phyloP scores from a whole-genome alignment of 2,888 invertebrate genomes.

The Melipona beecheii region DNA sequence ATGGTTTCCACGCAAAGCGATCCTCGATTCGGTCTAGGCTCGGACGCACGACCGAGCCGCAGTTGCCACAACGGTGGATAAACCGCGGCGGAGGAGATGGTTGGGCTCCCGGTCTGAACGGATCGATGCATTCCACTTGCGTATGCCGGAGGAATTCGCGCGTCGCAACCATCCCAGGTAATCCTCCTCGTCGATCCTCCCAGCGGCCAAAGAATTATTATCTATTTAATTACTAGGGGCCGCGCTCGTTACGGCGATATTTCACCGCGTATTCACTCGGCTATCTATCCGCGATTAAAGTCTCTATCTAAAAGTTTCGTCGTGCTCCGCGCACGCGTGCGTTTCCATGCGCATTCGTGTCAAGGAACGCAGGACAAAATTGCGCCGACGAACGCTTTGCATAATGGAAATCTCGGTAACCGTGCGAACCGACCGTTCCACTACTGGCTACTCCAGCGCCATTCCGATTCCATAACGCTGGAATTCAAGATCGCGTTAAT shows the following conservation, averaged over 20 bases:
- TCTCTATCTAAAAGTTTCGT: constrained; percentile 56
- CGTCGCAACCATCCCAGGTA: constrained; percentile 18
- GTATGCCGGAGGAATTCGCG: constrained; percentile 20
- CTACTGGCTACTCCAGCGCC: neutral
- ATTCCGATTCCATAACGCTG: neutral
- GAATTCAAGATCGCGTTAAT: neutral
- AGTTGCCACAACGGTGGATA: constrained; percentile 29
- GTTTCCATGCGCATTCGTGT: constrained; percentile 60
- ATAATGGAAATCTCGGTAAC: constrained; percentile 39
- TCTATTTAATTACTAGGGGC: constrained; percentile 50
- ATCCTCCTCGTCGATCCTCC: constrained; percentile 29
- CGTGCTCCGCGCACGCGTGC: constrained; percentile 26
- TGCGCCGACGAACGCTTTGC: constrained; percentile 49
- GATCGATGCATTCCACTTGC: constrained; percentile 37
- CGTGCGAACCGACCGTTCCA: constrained; percentile 10
- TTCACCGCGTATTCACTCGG: constrained; percentile 31
- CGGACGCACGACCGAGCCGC: neutral
- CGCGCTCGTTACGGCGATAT: constrained; percentile 35
- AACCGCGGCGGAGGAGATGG: neutral
- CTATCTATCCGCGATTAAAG: constrained; percentile 45
- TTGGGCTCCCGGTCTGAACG: neutral
- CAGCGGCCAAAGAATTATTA: constrained; percentile 49
- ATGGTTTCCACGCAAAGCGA: constrained; percentile 9
- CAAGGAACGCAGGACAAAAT: constrained; percentile 63
- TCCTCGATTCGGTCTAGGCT: neutral